Evolutionary conservation across 1,140 invertebrate species (phyloP).

Genomic region (Glossosoma conforme): DNA sequence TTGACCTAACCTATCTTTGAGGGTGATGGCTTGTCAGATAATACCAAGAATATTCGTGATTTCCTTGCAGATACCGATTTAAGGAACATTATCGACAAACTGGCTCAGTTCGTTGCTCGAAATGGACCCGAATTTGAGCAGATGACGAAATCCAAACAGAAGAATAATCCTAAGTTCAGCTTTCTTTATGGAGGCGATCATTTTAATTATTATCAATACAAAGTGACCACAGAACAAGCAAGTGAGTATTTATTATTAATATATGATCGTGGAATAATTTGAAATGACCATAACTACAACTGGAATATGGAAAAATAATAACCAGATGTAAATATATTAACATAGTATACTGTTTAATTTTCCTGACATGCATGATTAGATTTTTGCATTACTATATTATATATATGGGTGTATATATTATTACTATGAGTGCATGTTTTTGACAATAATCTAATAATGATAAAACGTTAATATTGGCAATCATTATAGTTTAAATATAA

Average conservation of each 20-base stretch:
- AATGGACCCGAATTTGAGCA: constrained; percentile 98
- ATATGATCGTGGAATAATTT: too few species aligned
- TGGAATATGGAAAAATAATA: too few species aligned
- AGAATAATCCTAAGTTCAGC: constrained; percentile 93
- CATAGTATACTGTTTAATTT: too few species aligned
- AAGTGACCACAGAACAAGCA: constrained; percentile 86
- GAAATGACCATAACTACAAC: too few species aligned
- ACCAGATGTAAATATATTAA: too few species aligned
- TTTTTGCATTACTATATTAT: too few species aligned
- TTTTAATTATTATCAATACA: constrained; percentile 95
- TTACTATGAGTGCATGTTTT: too few species aligned
- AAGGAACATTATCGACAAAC: constrained; percentile 95
- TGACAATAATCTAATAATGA: too few species aligned
- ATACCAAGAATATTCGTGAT: constrained; percentile 5
- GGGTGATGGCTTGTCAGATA: background rate
- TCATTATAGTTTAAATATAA: background rate
- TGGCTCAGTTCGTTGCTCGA: constrained; percentile 96
- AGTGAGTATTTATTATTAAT: constrained; percentile 65
- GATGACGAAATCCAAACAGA: constrained; percentile 97
- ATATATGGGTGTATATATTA: too few species aligned
- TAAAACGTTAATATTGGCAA: background rate
- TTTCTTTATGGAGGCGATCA: constrained; percentile 95
- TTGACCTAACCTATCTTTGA: constrained; percentile 1
- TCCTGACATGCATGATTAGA: too few species aligned
- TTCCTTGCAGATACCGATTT: constrained; percentile 74